These are phyloP conservation scores for Aleiodes sp. DNA, from an alignment of 1,140 invertebrate species.

Conservation along the genomic window DNA sequence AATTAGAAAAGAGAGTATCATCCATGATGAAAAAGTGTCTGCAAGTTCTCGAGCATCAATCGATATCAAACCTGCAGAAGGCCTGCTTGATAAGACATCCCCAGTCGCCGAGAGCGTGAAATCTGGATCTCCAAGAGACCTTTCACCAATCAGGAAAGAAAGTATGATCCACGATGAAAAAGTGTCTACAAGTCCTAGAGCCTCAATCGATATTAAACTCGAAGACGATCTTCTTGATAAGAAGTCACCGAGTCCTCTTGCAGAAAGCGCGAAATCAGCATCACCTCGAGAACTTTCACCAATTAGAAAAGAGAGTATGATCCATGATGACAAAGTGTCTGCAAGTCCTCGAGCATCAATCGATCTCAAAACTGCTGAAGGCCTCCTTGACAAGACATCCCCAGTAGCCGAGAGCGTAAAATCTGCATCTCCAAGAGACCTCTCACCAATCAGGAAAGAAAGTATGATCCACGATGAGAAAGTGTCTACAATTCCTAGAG, in stretches of 20 bases:
- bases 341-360: not conserved
- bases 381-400: not conserved
- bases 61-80: not conserved
- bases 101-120: not conserved
- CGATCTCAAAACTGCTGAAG: not conserved
- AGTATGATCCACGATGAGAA: too few relatives aligned
- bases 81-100: not conserved
- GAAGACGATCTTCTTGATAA: not conserved
- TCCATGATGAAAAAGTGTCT: not conserved
- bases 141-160: not conserved
- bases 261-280: not conserved
- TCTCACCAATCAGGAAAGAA: too few relatives aligned
- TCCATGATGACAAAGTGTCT: too few relatives aligned
- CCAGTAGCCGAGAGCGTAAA: not conserved
- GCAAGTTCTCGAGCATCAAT: too few relatives aligned
- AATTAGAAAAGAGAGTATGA: too few relatives aligned
- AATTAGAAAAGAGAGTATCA: not conserved
- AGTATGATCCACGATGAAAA: not conserved
- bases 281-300: too few relatives aligned
- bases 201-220: not conserved
- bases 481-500: too few relatives aligned
- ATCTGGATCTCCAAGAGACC: not conserved
- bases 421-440: not conserved
- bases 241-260: slow-evolving; percentile 16
- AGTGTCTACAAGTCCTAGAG: not conserved